Evolutionary conservation across 2,888 invertebrate species (phyloP), one percentile per base, ranked within the genome.

Genomic region (Odontothrips loti): DNA sequence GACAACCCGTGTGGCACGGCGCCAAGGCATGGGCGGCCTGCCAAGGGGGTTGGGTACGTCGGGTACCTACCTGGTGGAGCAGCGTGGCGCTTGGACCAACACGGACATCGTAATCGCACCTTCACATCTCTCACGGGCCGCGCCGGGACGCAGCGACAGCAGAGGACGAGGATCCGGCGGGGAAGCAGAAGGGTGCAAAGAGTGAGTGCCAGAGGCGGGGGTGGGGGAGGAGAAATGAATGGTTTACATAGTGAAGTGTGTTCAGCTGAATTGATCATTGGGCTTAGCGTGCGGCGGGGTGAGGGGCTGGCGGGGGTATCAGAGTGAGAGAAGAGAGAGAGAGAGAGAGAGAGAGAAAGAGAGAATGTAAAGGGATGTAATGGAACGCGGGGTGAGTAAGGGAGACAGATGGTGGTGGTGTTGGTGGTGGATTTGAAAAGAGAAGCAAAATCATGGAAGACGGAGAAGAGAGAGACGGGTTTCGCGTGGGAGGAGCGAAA

Each of bases 221-320:
- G 10, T 12, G 27, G 68, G 27, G 68, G 68, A 23, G 68, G 68
- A 27, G 68, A 75, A 75, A 75, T 75, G 68, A 75, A 75, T 75
- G 68, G 68, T 75, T 75, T 75, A 75, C 68, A 75, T 75, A 75
- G 68, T 75, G 68, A 75, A 75, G 68, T 75, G 68, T 75, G 68
- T 75, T 75, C 68, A 75, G 68, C 68, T 75, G 68, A 75, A 75
- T 75, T 75, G 68, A 75, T 75, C 68, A 75, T 75, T 75, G 68
- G 68, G 68, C 68, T 75, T 75, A 27, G 68, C 68, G 68, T 27
- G 68, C 58, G 34, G 6, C 34, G 68, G 68, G 27, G 68, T 9
- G 58, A 58, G 68, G 68, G 68, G 58, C 15, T 0, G 58, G 17
- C 15, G 58, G 58, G 58, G 34, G 34, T 43, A 6, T 6, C 34